Percentiles rank a stretch among this genome's conserved stretches.
These are phyloP conservation scores for Bryconaethiops microstoma DNA, from an alignment of 2,797 vertebrate genomes.

Conservation along the genomic window DNA sequence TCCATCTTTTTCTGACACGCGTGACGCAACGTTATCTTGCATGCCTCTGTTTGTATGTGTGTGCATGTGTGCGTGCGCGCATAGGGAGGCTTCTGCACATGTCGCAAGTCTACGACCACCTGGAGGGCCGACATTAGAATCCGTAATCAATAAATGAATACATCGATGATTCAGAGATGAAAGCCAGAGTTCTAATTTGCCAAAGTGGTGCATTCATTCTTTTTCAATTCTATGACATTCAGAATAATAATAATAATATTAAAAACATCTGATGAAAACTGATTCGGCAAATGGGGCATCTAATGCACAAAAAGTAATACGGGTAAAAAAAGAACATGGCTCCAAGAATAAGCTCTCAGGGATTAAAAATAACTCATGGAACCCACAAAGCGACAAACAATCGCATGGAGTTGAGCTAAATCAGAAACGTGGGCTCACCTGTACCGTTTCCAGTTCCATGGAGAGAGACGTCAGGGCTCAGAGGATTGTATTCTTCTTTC, in stretches of 20 bases:
- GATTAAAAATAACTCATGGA: slow-evolving; percentile 21
- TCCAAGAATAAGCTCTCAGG: slow-evolving; percentile 22
- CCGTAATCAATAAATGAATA: slow-evolving; percentile 12
- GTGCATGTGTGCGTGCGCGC: slow-evolving; percentile 8
- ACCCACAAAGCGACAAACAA: slow-evolving; percentile 3
- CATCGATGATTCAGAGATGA: slow-evolving; percentile 8
- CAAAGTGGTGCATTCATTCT: slow-evolving; percentile 9
- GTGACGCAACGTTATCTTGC: slow-evolving; percentile 36
- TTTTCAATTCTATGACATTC: slow-evolving; percentile 3
- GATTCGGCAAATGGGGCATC: slow-evolving; percentile 14
- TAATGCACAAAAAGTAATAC: slow-evolving; percentile 28
- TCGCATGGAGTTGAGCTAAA: not conserved
- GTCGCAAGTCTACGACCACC: slow-evolving; percentile 4
- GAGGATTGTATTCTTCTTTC: slow-evolving; percentile 86
- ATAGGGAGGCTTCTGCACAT: not conserved
- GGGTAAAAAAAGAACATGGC: slow-evolving; percentile 4
- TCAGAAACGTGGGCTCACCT: slow-evolving; percentile 80
- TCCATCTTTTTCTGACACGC: slow-evolving; percentile 46
- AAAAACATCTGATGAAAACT: slow-evolving; percentile 6
- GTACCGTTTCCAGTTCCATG: slow-evolving; percentile 81
- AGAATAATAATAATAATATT: not conserved
- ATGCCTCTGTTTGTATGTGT: slow-evolving; percentile 24
- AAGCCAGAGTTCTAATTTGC: slow-evolving; percentile 18
- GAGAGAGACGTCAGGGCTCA: slow-evolving; percentile 83
- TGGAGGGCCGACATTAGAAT: not conserved